A percentile compares a stretch with the other conserved stretches of the same genome.
Evolutionary conservation across 1,140 invertebrate species (phyloP).

Genomic region (Pissodes strobi): DNA sequence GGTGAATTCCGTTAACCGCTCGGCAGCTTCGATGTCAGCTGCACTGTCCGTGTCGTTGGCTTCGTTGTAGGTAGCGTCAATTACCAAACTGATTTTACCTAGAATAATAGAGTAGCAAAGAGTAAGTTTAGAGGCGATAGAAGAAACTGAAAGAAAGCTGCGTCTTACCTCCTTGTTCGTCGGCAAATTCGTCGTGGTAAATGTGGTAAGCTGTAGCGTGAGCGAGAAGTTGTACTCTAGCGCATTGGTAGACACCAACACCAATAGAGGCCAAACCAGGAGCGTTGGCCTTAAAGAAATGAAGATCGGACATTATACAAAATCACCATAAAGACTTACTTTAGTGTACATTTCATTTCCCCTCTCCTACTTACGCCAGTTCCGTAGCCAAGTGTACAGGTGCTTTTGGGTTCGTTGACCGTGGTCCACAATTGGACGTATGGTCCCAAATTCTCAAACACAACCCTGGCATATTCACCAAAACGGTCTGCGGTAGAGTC

Average conservation of each 20-base stretch:
- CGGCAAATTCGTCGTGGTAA: too few relatives aligned
- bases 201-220: too few relatives aligned
- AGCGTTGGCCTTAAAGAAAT: constrained; percentile 3
- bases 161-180: constrained; percentile 53
- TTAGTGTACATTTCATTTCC: too few relatives aligned
- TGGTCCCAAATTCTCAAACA: too few relatives aligned
- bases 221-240: too few relatives aligned
- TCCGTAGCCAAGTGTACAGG: constrained; percentile 27
- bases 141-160: too few relatives aligned
- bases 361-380: constrained; percentile 3
- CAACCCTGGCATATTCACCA: constrained; percentile 24
- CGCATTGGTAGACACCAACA: constrained; percentile 25
- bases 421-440: too few relatives aligned
- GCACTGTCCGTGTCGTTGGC: constrained; percentile 20
- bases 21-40: constrained; percentile 24
- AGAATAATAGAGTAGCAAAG: too few relatives aligned
- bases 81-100: constrained; percentile 36
- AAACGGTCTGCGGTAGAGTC: too few relatives aligned
- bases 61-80: constrained; percentile 29
- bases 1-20: constrained; percentile 25
- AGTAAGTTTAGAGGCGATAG: too few relatives aligned
- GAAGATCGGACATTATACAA: too few relatives aligned
- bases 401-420: constrained; percentile 57
- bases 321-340: too few relatives aligned
- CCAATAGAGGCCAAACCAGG: constrained; percentile 2